A percentile compares a stretch with the other conserved stretches of the same genome.
These are phyloP conservation scores for Siniperca obscura DNA, from an alignment of 2,797 vertebrate species.

Conservation along the genomic window DNA sequence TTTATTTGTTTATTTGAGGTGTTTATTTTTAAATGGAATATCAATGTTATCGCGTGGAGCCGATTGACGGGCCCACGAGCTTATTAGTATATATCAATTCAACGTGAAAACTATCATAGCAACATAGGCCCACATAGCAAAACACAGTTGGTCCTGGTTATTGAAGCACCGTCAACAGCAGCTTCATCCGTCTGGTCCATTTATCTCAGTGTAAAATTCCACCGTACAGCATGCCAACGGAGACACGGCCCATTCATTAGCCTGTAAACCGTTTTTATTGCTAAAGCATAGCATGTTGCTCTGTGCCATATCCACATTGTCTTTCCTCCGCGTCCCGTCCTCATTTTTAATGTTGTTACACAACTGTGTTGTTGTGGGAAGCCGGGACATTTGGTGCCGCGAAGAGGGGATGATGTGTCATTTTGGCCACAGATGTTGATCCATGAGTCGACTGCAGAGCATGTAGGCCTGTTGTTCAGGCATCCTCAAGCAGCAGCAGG, in stretches of 20 bases:
- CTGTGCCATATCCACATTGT: neutral
- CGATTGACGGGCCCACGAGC: slow-evolving; percentile 12
- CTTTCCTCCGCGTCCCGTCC: slow-evolving; percentile 10
- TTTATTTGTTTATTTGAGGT: slow-evolving; percentile 17
- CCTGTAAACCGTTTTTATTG: slow-evolving; percentile 37
- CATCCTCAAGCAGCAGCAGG: slow-evolving; percentile 59
- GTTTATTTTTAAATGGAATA: neutral
- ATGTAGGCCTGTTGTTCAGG: slow-evolving; percentile 63
- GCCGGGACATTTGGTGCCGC: slow-evolving; percentile 40
- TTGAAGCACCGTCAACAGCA: slow-evolving; percentile 18
- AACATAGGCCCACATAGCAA: slow-evolving; percentile 12
- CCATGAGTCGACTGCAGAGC: slow-evolving; percentile 65
- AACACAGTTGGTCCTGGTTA: neutral
- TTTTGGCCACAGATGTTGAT: slow-evolving; percentile 71
- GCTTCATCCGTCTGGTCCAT: slow-evolving; percentile 40
- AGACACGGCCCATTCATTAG: slow-evolving; percentile 63
- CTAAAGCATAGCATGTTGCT: slow-evolving; percentile 21
- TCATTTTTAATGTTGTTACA: slow-evolving; percentile 52
- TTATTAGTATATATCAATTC: slow-evolving; percentile 1
- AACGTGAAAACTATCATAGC: neutral
- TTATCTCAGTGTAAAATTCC: slow-evolving; percentile 55
- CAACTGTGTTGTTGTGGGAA: slow-evolving; percentile 43
- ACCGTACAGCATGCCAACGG: slow-evolving; percentile 47
- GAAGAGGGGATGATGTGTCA: slow-evolving; percentile 66
- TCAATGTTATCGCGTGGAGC: slow-evolving; percentile 1